Evolutionary conservation across 2,888 invertebrate species (phyloP).

Genomic region (Balanococcus diminutus): DNA sequence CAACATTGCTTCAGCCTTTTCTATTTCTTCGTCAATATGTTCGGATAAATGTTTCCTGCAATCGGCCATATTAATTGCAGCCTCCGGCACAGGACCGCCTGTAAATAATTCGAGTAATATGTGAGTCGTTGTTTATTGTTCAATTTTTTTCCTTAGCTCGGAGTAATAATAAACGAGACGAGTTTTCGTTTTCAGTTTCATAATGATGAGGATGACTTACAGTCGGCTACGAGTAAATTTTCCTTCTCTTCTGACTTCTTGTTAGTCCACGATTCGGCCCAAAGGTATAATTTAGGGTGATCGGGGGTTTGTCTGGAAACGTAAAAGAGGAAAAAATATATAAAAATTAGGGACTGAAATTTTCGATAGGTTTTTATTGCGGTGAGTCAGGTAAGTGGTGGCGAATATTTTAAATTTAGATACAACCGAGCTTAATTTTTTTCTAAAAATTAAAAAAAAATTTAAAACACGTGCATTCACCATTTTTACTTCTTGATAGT

Average conservation of each 20-base stretch:
- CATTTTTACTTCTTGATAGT: too few relatives aligned
- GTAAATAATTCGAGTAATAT: not conserved
- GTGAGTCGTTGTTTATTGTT: not conserved
- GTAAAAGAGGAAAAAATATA: not conserved
- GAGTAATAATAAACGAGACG: not conserved
- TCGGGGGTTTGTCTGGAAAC: constrained; percentile 67
- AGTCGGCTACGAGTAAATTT: constrained; percentile 60
- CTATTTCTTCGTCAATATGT: constrained; percentile 78
- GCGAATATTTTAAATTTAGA: too few relatives aligned
- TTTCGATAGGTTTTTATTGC: too few relatives aligned
- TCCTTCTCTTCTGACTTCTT: constrained; percentile 60
- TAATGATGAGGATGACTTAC: constrained; percentile 55
- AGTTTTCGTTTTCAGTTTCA: not conserved
- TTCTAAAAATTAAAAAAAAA: too few relatives aligned
- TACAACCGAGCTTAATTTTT: too few relatives aligned
- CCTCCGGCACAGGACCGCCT: constrained; percentile 74
- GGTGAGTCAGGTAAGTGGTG: too few relatives aligned
- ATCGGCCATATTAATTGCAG: constrained; percentile 78
- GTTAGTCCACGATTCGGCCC: constrained; percentile 85
- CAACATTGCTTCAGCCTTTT: constrained; percentile 73
- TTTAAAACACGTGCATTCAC: too few relatives aligned
- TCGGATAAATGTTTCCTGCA: constrained; percentile 78
- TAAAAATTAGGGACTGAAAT: too few relatives aligned
- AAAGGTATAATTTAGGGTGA: constrained; percentile 84
- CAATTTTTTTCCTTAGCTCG: not conserved